These are phyloP conservation scores for Lagopus leucura DNA, from an alignment of 2,113 vertebrate species.

Conservation along the genomic window DNA sequence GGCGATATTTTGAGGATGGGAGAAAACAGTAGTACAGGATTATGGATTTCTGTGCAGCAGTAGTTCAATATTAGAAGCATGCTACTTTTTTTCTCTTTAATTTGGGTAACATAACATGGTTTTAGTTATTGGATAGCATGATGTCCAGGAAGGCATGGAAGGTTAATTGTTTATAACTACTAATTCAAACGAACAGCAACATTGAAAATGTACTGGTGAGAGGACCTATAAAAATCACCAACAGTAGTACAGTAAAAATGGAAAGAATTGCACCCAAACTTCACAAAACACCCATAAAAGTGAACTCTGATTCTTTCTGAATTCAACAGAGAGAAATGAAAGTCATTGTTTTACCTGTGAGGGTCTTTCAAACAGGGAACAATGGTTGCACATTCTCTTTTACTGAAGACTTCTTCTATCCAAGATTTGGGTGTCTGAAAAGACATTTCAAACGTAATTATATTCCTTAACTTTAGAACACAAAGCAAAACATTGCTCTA, in stretches of 20 bases:
- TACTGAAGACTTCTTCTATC: conserved; percentile 91
- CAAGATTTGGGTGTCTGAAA: conserved; percentile 87
- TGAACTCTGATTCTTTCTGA: not conserved
- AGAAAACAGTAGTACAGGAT: not conserved
- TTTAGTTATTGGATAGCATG: not conserved
- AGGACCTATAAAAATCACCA: not conserved
- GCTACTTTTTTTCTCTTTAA: not conserved
- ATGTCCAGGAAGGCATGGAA: not conserved
- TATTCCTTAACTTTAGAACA: not conserved
- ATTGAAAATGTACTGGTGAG: not conserved
- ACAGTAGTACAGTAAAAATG: not conserved
- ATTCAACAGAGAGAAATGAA: not conserved
- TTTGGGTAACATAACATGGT: fast-evolving
- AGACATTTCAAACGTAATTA: conserved; percentile 45
- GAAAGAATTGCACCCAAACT: not conserved
- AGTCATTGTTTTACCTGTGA: conserved; percentile 80
- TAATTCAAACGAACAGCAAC: not conserved
- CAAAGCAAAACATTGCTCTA: not conserved
- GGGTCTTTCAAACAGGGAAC: conserved; percentile 87
- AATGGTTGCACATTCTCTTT: conserved; percentile 91
- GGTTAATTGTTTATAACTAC: not conserved
- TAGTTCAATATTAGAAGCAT: not conserved
- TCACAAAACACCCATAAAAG: not conserved
- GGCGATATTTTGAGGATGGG: not conserved
- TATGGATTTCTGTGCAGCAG: not conserved